Evolutionary conservation across 2,888 invertebrate species (phyloP), one percentile per base, ranked within the genome.

Genomic region (Eledona agricola): DNA sequence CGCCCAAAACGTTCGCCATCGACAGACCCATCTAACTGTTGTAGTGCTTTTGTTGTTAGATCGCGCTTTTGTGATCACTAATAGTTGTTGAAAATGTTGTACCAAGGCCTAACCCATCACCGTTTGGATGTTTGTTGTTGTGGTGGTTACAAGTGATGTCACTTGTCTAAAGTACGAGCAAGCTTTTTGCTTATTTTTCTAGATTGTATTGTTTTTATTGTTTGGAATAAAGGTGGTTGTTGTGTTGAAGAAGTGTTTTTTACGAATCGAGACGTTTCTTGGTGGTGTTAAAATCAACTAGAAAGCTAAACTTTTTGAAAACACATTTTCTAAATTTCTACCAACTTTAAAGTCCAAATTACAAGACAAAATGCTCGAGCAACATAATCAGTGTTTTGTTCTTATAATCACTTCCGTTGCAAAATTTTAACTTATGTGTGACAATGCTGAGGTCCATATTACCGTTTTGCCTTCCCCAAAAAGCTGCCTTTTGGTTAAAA

Each of bases 1-100:
- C 79, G 1, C 79, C 82, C 13, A 77, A 77, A 63, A 83, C 82
- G 3, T 83, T 77, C 70, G 75, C 82, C 67, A 82, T 83, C 52
- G 83, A 83, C 75, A 79, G 80, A 65, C 83, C 83, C 16, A 75
- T 81, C 55, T 77, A 71, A 68, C 7, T 28, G 40, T 22, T 35
- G 22, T 19, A 32, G 16, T 5, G 17, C 40, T 40, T 40, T 23
- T 40, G 40, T 40, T 37, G 37, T 25, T 3, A 37, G 28, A 28
- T 12, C 40, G 29, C 17, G 26, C 29, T 29, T 34, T 34, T 34
- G 34, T 34, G 34, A 34, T 34, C 34, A 34, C 34, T n/a, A 5
- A 19, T 4, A 19, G 4, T n/a, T 15, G 37, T 37, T 11, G 25
- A 37, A 11, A 37, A 11, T 25, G 23, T 22, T 45, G 23, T 32